These are phyloP conservation scores for Illadopsis cleaveri DNA, from an alignment of 2,113 vertebrate species.

Conservation along the genomic window DNA sequence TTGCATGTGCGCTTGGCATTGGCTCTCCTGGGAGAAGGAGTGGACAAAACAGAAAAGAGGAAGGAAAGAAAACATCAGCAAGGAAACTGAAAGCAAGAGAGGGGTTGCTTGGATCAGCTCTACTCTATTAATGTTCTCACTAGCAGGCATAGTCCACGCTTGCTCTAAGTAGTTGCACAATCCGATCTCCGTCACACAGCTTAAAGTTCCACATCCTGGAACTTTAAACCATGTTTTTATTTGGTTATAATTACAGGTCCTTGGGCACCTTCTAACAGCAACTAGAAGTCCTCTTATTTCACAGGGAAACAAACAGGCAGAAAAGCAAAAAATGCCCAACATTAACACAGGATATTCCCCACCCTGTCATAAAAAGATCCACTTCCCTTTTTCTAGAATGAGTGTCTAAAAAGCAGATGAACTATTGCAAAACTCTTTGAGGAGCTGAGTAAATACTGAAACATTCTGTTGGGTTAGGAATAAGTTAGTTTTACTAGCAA, in stretches of 20 bases:
- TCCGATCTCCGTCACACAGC: background rate
- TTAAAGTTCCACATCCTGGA: background rate
- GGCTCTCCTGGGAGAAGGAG: background rate
- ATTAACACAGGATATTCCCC: conserved; percentile 36
- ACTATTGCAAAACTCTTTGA: conserved; percentile 25
- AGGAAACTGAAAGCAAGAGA: background rate
- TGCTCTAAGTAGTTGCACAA: background rate
- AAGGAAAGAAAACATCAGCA: background rate
- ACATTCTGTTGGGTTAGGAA: background rate
- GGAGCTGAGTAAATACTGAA: background rate
- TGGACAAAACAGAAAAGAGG: background rate
- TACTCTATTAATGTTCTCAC: background rate
- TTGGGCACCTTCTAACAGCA: background rate
- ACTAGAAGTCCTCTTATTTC: background rate
- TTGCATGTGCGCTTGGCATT: background rate
- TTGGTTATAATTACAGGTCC: background rate
- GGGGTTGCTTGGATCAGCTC: background rate
- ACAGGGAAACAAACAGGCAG: background rate
- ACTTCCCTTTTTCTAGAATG: conserved; percentile 41
- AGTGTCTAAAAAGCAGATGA: background rate
- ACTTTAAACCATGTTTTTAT: background rate
- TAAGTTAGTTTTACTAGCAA: background rate
- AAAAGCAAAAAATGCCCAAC: background rate
- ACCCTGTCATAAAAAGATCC: background rate
- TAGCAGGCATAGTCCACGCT: background rate